Percentiles rank a stretch among this genome's conserved stretches.
Evolutionary conservation across 2,888 invertebrate genomes (phyloP).

Genomic region (Didymodactylos carnosus): DNA sequence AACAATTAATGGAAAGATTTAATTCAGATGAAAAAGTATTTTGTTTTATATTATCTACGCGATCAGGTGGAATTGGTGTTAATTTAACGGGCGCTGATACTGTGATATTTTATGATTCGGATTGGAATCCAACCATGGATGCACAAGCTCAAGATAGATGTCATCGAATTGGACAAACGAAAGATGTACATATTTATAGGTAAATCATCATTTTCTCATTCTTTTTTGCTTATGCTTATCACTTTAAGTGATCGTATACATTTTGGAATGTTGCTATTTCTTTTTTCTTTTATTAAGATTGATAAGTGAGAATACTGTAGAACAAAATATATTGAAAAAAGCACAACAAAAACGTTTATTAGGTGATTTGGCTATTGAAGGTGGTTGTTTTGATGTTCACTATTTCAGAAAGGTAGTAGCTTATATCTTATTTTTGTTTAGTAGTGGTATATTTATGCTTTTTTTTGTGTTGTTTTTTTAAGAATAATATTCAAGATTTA

Average conservation of each 20-base stretch:
- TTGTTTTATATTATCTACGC: conserved; percentile 85
- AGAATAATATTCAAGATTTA: conserved; percentile 75
- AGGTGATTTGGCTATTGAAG: conserved; percentile 90
- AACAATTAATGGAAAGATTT: conserved; percentile 85
- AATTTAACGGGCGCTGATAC: conserved; percentile 97
- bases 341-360: conserved; percentile 88
- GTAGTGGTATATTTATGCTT: conserved; percentile 39
- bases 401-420: conserved; percentile 48
- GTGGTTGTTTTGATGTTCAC: conserved; percentile 27
- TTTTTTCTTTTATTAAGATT: conserved; percentile 42
- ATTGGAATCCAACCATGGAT: conserved; percentile 99
- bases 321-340: conserved; percentile 96
- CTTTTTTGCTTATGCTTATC: neutral
- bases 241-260: neutral
- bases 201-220: conserved; percentile 24
- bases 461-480: conserved; percentile 21
- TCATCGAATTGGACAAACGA: conserved; percentile 94
- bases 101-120: conserved; percentile 96
- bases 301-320: conserved; percentile 85
- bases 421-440: conserved; percentile 93
- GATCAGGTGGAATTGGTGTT: conserved; percentile 89
- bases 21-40: conserved; percentile 84
- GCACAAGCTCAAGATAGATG: conserved; percentile 57
- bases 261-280: neutral
- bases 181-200: conserved; percentile 88